Evolutionary conservation across 1,140 invertebrate species (phyloP), one percentile per base, ranked within the genome.

Genomic region (Drosophila rufa): DNA sequence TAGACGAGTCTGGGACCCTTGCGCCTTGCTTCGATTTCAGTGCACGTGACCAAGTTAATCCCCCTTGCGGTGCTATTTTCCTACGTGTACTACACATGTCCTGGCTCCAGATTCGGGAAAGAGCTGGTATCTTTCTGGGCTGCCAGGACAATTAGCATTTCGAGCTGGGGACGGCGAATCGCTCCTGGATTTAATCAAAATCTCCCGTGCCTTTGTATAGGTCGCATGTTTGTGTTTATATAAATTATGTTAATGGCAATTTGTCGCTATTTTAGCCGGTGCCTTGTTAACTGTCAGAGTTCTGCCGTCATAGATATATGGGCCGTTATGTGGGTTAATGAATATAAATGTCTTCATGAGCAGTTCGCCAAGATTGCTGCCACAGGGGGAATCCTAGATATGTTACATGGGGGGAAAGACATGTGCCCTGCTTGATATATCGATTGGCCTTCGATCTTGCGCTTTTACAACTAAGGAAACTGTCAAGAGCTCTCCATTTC

Each of bases 221-320:
- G 17, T 22, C 55, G 50, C 25, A 4, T 69, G 50, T 66, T 14
- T 66, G 42, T 43, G 48, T 59, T 66, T 67, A 71, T 70, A 87
- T 87, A 87, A 89, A 80, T 87, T 87, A 87, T 89, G 83, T 80
- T 87, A 83, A 83, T 89, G 65, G 48, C 80, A 87, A 87, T 87
- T 79, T 68, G 79, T 76, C 27, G 45, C 65, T 62, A 61, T 48
- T 46, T 48, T 47, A 19, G 48, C 38, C 61, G 45, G 43, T 76
- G 66, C 55, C 62, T 68, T 75, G 80, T 79, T 71, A 75, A 50
- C 68, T 75, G 68, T 47, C 59, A 56, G 46, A 46, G 64, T 46
- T 47, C 42, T 60, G 50, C 38, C 59, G 33, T 42, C 46, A 55
- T 50, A 67, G 36, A 71, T 58, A 48, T 50, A 71, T 73, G 36